These are phyloP conservation scores for Pseudorhiza aurosa DNA, from an alignment of 30 jellyfish, hydroid and myxozoan genomes.

Conservation along the genomic window DNA sequence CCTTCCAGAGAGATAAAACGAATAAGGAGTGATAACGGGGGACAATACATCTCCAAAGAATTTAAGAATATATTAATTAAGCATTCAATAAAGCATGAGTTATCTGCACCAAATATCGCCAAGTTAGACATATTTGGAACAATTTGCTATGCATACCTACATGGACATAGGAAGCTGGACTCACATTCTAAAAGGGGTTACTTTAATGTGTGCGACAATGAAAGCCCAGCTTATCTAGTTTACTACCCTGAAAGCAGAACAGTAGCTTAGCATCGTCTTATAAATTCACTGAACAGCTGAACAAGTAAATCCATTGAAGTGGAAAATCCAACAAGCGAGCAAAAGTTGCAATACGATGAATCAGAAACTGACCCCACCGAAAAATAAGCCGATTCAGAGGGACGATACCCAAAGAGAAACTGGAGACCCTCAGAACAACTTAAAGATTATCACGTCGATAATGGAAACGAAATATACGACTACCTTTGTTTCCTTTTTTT, in stretches of 20 bases:
- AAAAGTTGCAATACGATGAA: not conserved
- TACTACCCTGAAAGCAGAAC: slow-evolving; percentile 33
- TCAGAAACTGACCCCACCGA: not conserved
- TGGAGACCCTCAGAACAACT: slow-evolving; percentile 4
- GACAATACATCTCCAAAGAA: slow-evolving; percentile 30
- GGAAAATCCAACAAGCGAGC: no score
- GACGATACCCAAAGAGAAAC: slow-evolving; percentile 19
- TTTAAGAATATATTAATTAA: slow-evolving; percentile 28
- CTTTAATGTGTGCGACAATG: slow-evolving; percentile 63
- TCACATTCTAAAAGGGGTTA: slow-evolving; percentile 41
- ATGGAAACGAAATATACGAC: not conserved
- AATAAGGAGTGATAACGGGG: slow-evolving; percentile 49
- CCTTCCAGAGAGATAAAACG: slow-evolving; percentile 61
- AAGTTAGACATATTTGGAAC: slow-evolving; percentile 48
- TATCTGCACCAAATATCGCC: slow-evolving; percentile 32
- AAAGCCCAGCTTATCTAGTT: slow-evolving; percentile 65
- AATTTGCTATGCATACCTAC: slow-evolving; percentile 49
- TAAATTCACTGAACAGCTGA: not conserved
- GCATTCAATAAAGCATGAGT: slow-evolving; percentile 34
- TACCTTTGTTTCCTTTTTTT: no score
- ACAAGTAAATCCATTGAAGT: not conserved
- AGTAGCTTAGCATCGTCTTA: not conserved
- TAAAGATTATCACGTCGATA: slow-evolving; percentile 10
- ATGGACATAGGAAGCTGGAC: slow-evolving; percentile 33
- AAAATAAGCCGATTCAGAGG: not conserved